Percentiles rank a stretch among this genome's conserved stretches.
These are phyloP conservation scores for Anguilla obscura DNA, from an alignment of 2,797 vertebrate genomes.

Conservation along the genomic window DNA sequence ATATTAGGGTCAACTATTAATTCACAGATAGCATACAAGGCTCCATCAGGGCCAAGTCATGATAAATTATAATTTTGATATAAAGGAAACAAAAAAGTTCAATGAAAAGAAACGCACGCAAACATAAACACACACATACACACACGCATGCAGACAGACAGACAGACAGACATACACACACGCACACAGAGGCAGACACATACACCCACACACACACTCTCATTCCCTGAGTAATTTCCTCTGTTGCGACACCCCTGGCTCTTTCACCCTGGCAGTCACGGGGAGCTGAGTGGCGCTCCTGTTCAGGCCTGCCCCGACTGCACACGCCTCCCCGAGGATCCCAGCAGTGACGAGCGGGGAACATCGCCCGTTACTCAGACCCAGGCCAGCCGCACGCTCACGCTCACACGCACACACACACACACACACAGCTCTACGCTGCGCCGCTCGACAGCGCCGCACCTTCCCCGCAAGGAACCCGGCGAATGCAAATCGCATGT, in stretches of 20 bases:
- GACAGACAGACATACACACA: not conserved
- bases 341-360: not conserved
- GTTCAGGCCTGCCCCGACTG: not conserved
- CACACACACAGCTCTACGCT: too few relatives aligned
- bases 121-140: not conserved
- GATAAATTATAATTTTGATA: too few relatives aligned
- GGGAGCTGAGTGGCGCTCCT: not conserved
- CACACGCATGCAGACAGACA: not conserved
- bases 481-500: not conserved
- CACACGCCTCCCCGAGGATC: not conserved
- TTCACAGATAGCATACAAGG: too few relatives aligned
- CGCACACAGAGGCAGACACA: not conserved
- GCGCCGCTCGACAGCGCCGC: not conserved
- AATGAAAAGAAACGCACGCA: too few relatives aligned
- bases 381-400: not conserved
- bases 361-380: not conserved
- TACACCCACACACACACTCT: not conserved
- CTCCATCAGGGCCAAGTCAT: too few relatives aligned
- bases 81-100: too few relatives aligned
- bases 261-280: not conserved
- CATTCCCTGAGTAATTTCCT: not conserved
- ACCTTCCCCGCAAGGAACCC: not conserved
- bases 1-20: too few relatives aligned
- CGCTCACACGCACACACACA: not conserved
- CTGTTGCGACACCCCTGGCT: not conserved